Base-by-base conservation (phyloP, 2,113 vertebrate genomes). In the Sinocyclocheilus rhinocerous region DNA sequence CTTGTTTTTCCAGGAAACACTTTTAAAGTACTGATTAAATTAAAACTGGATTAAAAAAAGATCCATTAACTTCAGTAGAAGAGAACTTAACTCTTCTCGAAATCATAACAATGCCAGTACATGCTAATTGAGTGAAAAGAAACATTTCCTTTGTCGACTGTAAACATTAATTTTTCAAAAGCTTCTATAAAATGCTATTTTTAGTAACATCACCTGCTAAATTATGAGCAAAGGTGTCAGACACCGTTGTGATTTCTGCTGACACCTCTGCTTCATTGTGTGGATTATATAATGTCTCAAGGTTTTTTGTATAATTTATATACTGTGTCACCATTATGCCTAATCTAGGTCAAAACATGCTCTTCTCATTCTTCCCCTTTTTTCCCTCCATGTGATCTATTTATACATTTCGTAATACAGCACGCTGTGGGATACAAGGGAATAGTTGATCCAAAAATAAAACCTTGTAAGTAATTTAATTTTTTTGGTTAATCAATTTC, bases 201-300 rank as follows among this genome's bases (percentile, higher is more conserved):
- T 87, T 89, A 84, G 70, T 87, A 63, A 42, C 24, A 73, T 57
- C 33, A 70, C 76, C 76, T 57, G 88, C 89, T 88, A 87, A 89
- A 90, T 80, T 29, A 89, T 91, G 83, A 86, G 29, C 78, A 73
- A 29, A 77, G 76, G 48, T 86, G 65, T 76, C 84, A 36, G 36
- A 63, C 29, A 82, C 81, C 76, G 81, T 36, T 39, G 78, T 87
- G 85, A 81, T 86, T 87, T 92, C 87, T 89, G 72, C 85, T 72
- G 86, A 86, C 84, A 80, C 85, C n/a, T 86, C 79, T 76, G 79
- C 77, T 76, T 33, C 67, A 73, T 70, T 24, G 50, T 85, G 84
- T 39, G 33, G 8, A 77, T 85, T 87, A 76, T 50, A 16, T n/a
- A 50, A 76, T 7, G 22, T 50, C 73, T 76, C 20, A 50, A 50